Evolutionary conservation across 2,797 vertebrate genomes (phyloP), one percentile per base, ranked within the genome.

Genomic region (Sebastes minor): DNA sequence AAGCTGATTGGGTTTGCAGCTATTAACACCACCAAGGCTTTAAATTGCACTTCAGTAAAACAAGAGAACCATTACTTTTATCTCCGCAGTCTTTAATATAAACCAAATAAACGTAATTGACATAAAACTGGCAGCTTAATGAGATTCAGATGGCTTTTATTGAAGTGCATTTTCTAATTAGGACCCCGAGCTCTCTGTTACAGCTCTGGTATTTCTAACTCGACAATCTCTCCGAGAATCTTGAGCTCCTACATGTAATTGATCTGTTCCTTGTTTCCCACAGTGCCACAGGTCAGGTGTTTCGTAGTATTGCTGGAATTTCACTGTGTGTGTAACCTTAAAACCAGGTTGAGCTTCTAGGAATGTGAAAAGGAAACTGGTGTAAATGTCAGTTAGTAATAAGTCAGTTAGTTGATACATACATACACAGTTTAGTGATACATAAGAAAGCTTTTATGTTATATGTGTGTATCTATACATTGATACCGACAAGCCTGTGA

Each of bases 201-300:
- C 79, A 52, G 42, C 74, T 80, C 61, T 71, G 77, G 73, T 73
- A 78, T 85, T 87, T 87, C 64, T 65, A 32, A 25, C 30, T 30
- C 0, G 0, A 23, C 81, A 72, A 67, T 80, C 70, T 79, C 66
- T 70, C 49, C 1, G 14, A 76, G 63, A 71, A 82, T 65, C 74
- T 87, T 9, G 25, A 65, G 65, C 64, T 63, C 4, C 27, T 4
- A 9, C 63, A 2, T 71, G 83, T 82, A 85, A 84, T 76, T 62
- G 75, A 88, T 89, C 76, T 30, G 53, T 38, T 81, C 56, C 66
- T 81, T 60, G 25, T 86, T 87, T 63, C 63, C 61, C 32, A 25
- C 55, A 55, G 62, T 16, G 76, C 59, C 55, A 57, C 64, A 33
- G 70, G 62, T 74, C 71, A 82, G 62, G 13, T 0, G 60, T 74